Evolutionary conservation across 2,797 vertebrate genomes (phyloP).

Genomic region (Xerus rutilus): DNA sequence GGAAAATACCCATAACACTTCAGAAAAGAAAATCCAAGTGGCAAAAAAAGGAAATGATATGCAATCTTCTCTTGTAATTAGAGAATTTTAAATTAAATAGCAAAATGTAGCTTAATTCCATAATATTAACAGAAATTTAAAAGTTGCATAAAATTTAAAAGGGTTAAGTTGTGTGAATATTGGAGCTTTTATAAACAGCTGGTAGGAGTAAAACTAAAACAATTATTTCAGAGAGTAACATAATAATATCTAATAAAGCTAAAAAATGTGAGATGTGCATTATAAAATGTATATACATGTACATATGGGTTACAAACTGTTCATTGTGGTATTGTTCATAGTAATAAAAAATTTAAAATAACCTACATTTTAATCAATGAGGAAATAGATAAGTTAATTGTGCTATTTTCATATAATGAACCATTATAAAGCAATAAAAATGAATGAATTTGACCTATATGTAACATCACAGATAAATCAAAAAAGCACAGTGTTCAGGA

Average conservation of each 20-base stretch:
- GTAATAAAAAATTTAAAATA: constrained; percentile 26
- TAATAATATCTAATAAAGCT: constrained; percentile 57
- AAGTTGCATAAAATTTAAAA: neutral
- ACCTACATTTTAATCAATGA: neutral
- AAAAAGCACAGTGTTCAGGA: constrained; percentile 25
- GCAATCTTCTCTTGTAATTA: constrained; percentile 18
- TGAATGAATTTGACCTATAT: neutral
- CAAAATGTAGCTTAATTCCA: constrained; percentile 13
- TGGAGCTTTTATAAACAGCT: constrained; percentile 6
- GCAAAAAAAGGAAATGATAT: constrained; percentile 12
- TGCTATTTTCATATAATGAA: neutral
- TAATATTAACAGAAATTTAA: constrained; percentile 43
- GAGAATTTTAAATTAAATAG: constrained; percentile 29
- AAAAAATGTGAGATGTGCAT: neutral
- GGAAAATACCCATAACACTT: neutral
- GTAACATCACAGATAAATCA: constrained; percentile 30
- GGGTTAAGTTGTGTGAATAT: constrained; percentile 4
- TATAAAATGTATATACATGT: neutral
- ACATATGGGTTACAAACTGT: neutral
- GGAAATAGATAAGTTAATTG: constrained; percentile 30
- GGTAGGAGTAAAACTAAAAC: neutral
- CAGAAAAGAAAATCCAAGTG: constrained; percentile 44
- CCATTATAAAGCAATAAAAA: constrained; percentile 59
- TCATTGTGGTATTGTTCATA: neutral
- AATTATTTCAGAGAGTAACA: constrained; percentile 1